Evolutionary conservation across 2,888 invertebrate species (phyloP), one percentile per base, ranked within the genome.

Genomic region (Dioctria linearis): DNA sequence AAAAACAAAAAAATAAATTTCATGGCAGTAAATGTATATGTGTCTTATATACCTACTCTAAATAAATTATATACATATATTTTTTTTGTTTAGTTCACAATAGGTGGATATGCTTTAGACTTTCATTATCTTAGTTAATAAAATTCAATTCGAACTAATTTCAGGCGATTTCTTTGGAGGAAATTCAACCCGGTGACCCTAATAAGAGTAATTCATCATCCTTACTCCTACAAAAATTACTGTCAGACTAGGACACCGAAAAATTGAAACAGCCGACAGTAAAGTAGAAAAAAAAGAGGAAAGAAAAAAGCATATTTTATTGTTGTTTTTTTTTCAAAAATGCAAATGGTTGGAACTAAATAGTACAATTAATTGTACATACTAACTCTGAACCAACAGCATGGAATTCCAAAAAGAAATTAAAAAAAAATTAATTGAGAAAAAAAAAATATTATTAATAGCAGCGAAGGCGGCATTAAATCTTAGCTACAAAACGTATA

Each of bases 171-270:
- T 91, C 92, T 92, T 93, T 92, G 91, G 94, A 93, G 91, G 93
- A 93, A 90, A 92, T 91, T 87, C 92, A 91, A 89, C 93, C 91
- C 91, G 93, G 93, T 92, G 94, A 95, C 92, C 93, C 86, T 88
- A 89, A 88, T 86, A 85, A 93, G 90, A 94, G 93, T 88, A 92
- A 79, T 79, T 59, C 79, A 69, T 79, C 79, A 57, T 25, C 25
- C 25, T 61, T 71, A 46, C 69, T 71, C 59, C 39, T 79, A 13
- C 71, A 79, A 13, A 79, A 79, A 46, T 49, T 79, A 61, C 46
- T 79, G 59, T 79, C 71, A 59, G 79, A 79, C 79, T 71, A 79
- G 79, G 71, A 49, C 49, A 11, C 49, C 39, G n/a, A 46, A 76
- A 40, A 63, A 63, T 6, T 76, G 11, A 76, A 49, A 46, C 61